These are phyloP conservation scores for Ianthella basta DNA, from an alignment of 37 sponge, comb jelly and placozoan genomes.

Conservation along the genomic window DNA sequence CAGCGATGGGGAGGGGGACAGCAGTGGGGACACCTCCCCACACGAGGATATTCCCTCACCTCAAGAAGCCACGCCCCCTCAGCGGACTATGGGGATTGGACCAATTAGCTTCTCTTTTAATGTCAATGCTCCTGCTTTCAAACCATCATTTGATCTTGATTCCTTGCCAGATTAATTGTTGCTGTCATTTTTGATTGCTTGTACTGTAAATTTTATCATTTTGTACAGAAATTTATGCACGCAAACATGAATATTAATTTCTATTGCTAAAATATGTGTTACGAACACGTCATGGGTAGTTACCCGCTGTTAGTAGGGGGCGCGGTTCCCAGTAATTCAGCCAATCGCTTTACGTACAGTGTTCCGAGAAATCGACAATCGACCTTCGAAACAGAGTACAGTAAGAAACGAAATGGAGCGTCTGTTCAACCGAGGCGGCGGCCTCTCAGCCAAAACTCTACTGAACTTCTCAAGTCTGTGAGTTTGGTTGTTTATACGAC, in stretches of 20 bases:
- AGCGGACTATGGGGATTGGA: neutral
- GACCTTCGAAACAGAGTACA: too few species aligned
- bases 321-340: neutral
- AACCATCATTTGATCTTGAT: neutral
- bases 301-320: neutral
- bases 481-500: too few species aligned
- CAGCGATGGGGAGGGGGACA: neutral
- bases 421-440: neutral
- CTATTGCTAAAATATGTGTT: too few species aligned
- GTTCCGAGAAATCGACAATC: too few species aligned
- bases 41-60: neutral
- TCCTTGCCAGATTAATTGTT: neutral
- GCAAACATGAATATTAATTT: too few species aligned
- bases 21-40: neutral
- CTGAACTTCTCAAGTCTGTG: slow-evolving; percentile 6
- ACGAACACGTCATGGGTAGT: too few species aligned
- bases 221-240: too few species aligned
- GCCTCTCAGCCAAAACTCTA: slow-evolving; percentile 10
- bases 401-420: neutral
- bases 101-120: slow-evolving; percentile 6
- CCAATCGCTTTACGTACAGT: neutral
- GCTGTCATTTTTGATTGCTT: too few species aligned
- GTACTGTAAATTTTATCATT: too few species aligned
- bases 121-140: slow-evolving; percentile 12
- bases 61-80: neutral